Conservation (phyloP, 2,113 vertebrate species). For the Centropus bengalensis region DNA sequence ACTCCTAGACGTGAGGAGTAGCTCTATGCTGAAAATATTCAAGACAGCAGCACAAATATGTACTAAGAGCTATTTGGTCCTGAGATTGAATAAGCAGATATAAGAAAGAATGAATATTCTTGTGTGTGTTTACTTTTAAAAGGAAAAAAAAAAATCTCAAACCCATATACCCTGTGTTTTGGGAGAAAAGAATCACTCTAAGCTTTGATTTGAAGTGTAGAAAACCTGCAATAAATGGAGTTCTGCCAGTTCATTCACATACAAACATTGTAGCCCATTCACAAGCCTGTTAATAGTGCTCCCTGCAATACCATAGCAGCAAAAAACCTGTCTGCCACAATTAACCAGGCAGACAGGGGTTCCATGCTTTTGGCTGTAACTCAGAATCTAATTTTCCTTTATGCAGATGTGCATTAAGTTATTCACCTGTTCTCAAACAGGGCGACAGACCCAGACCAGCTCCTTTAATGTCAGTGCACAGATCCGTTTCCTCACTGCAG, state of each 20-base stretch:
- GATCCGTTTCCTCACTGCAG: conserved; percentile 83
- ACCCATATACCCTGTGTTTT: not conserved
- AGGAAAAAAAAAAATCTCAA: conserved; percentile 1
- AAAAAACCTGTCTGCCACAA: not conserved
- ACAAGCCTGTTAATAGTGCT: not conserved
- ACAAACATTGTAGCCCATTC: not conserved
- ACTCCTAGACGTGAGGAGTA: not conserved
- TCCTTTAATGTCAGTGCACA: not conserved
- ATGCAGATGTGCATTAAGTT: not conserved
- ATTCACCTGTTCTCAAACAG: not conserved
- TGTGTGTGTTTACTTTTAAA: conserved; percentile 3
- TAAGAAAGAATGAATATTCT: too few species aligned
- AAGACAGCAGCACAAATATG: not conserved
- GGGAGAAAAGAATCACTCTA: not conserved
- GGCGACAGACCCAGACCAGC: not conserved
- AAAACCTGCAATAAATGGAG: not conserved
- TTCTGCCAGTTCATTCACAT: not conserved
- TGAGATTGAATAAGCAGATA: conserved; percentile 25
- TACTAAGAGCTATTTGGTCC: conserved; percentile 13
- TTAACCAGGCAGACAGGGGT: not conserved
- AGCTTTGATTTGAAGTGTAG: not conserved
- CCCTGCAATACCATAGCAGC: not conserved
- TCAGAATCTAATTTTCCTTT: not conserved
- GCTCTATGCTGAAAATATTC: not conserved
- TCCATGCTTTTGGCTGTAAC: not conserved